Evolutionary conservation across 2,888 invertebrate species (phyloP).

Genomic region (Parapristionchus giblindavisi): DNA sequence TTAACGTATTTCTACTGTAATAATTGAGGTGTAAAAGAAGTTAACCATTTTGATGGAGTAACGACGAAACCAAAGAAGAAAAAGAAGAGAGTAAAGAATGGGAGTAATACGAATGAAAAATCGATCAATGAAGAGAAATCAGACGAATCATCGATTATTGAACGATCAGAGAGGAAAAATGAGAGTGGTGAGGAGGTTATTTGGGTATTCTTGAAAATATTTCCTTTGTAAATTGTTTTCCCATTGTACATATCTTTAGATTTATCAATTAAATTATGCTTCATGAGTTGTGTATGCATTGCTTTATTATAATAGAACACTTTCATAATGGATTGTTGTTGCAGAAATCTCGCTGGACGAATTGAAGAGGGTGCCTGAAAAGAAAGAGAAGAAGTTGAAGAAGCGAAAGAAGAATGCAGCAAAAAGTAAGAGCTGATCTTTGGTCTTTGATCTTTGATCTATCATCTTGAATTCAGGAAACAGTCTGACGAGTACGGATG

Average conservation of each 20-base stretch:
- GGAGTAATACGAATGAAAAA: constrained; percentile 4
- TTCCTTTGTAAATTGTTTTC: background rate
- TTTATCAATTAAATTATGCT: too few relatives aligned
- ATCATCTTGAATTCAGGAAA: too few relatives aligned
- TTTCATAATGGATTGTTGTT: too few relatives aligned
- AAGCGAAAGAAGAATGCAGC: too few relatives aligned
- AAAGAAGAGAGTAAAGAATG: background rate
- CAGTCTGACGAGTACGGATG: too few relatives aligned
- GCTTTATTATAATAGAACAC: too few relatives aligned
- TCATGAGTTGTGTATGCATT: too few relatives aligned
- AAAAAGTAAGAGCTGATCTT: too few relatives aligned
- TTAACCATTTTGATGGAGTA: background rate
- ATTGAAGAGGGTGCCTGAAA: too few relatives aligned
- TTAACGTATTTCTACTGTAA: background rate
- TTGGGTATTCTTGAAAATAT: background rate
- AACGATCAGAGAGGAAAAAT: background rate
- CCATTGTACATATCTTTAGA: background rate
- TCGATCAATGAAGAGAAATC: background rate
- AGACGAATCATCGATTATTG: background rate
- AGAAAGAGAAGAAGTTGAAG: too few relatives aligned
- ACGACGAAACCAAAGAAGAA: background rate
- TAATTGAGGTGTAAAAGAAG: background rate
- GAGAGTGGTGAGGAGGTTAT: constrained; percentile 1
- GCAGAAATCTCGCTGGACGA: too few relatives aligned
- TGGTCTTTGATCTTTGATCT: too few relatives aligned